Percentiles rank a stretch among this genome's conserved stretches.
These are phyloP conservation scores for Myanophis thanlyinensis DNA, from an alignment of 2,113 vertebrate species.

Conservation along the genomic window DNA sequence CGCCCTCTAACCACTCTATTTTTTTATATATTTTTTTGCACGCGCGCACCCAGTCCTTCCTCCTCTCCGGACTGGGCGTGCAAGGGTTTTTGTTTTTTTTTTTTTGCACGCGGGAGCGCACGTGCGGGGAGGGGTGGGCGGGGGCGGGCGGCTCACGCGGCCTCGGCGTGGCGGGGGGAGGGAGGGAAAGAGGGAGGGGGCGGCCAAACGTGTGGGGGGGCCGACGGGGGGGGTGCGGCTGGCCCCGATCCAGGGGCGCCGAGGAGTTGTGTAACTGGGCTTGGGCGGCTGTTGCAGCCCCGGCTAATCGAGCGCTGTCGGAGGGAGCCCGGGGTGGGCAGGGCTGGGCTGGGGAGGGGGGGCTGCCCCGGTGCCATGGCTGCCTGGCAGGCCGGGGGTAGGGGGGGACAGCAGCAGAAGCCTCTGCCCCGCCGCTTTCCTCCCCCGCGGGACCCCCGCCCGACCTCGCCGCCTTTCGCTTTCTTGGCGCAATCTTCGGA, in stretches of 20 bases:
- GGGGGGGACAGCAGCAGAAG: not conserved
- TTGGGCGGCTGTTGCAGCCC: not conserved
- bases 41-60: not conserved
- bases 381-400: not conserved
- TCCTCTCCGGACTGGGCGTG: not conserved
- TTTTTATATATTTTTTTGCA: not conserved
- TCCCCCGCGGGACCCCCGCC: not conserved
- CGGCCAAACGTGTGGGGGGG: not conserved
- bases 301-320: slow-evolving; percentile 7
- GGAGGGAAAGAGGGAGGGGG: not conserved
- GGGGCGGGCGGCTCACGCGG: not conserved
- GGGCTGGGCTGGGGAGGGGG: no score
- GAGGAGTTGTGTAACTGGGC: not conserved
- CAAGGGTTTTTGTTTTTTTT: not conserved
- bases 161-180: not conserved
- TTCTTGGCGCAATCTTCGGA: no score
- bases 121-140: not conserved
- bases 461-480: not conserved
- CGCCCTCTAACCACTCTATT: not conserved
- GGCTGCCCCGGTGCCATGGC: not conserved
- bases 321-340: not conserved
- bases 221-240: not conserved
- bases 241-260: slow-evolving; percentile 7
- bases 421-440: not conserved
- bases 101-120: not conserved